phyloP scores from a whole-genome alignment of 2,888 invertebrate genomes.

The Lepeophtheirus nordmannii region DNA sequence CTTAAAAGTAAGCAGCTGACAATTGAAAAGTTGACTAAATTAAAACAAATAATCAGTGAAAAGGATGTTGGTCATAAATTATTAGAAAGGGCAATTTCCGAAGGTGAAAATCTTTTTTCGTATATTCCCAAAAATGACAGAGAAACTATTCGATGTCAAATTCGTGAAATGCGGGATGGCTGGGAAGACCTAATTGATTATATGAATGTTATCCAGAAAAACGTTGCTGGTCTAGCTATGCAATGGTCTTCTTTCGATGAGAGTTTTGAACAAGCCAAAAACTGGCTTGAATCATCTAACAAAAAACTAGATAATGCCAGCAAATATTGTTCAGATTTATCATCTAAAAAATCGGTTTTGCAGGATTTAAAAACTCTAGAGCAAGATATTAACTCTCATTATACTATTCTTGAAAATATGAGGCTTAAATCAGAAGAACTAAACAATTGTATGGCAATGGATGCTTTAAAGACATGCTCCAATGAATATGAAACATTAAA shows the following conservation, averaged over 20 bases:
- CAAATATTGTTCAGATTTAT: constrained; percentile 60
- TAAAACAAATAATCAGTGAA: constrained; percentile 53
- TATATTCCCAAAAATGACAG: constrained; percentile 72
- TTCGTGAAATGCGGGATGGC: constrained; percentile 59
- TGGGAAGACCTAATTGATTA: constrained; percentile 71
- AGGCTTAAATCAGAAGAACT: constrained; percentile 64
- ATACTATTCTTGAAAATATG: constrained; percentile 64
- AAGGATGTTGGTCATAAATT: constrained; percentile 63
- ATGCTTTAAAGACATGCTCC: constrained; percentile 34
- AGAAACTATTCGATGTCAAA: constrained; percentile 63
- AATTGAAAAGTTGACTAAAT: constrained; percentile 53
- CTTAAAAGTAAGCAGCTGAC: constrained; percentile 52
- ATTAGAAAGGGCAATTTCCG: constrained; percentile 61
- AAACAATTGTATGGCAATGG: constrained; percentile 40
- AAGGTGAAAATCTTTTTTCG: constrained; percentile 72
- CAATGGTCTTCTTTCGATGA: constrained; percentile 86
- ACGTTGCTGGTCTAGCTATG: constrained; percentile 70
- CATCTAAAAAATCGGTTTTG: constrained; percentile 72
- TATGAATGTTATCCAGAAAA: constrained; percentile 65
- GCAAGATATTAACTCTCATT: constrained; percentile 72
- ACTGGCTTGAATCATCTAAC: constrained; percentile 68
- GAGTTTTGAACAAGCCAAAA: constrained; percentile 64
- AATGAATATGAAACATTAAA: constrained; percentile 53
- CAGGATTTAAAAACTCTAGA: constrained; percentile 61
- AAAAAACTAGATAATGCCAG: constrained; percentile 50